A percentile compares a stretch with the other conserved stretches of the same genome.
These are phyloP conservation scores for Wasmannia auropunctata DNA, from an alignment of 1,140 invertebrate genomes.

Conservation along the genomic window DNA sequence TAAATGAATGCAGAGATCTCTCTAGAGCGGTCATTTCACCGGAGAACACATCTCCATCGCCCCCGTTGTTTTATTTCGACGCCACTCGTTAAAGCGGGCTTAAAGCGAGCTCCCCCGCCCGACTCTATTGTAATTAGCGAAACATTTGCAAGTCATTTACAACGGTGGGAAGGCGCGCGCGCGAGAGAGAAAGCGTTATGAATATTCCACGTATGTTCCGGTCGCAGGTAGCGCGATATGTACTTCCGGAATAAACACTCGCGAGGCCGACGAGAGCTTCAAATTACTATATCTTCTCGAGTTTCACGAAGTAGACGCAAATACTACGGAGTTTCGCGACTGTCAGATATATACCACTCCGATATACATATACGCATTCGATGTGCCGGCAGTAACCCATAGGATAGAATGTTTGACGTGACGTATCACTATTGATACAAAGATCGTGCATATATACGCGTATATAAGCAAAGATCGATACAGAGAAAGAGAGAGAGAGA, in stretches of 20 bases:
- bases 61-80: background rate
- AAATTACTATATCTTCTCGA: constrained; percentile 59
- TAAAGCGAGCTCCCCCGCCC: background rate
- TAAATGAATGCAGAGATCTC: background rate
- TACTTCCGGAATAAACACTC: constrained; percentile 54
- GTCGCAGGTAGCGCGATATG: constrained; percentile 1
- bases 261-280: constrained; percentile 40
- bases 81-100: constrained; percentile 15
- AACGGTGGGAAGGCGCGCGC: constrained; percentile 1
- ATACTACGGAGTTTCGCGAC: constrained; percentile 51
- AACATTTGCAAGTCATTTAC: constrained; percentile 58
- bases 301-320: constrained; percentile 58
- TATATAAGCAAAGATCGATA: constrained; percentile 25
- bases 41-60: background rate
- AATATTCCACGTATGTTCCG: constrained; percentile 48
- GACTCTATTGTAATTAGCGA: constrained; percentile 48
- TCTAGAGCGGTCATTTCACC: background rate
- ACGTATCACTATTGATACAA: constrained; percentile 49
- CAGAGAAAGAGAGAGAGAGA: background rate
- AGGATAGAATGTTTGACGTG: constrained; percentile 52
- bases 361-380: constrained; percentile 1
- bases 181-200: constrained; percentile 18
- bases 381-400: background rate
- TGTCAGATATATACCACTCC: constrained; percentile 21
- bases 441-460: constrained; percentile 21